Conservation (phyloP, 1,140 invertebrate genomes). For the Brachionus plicatilis region DNA sequence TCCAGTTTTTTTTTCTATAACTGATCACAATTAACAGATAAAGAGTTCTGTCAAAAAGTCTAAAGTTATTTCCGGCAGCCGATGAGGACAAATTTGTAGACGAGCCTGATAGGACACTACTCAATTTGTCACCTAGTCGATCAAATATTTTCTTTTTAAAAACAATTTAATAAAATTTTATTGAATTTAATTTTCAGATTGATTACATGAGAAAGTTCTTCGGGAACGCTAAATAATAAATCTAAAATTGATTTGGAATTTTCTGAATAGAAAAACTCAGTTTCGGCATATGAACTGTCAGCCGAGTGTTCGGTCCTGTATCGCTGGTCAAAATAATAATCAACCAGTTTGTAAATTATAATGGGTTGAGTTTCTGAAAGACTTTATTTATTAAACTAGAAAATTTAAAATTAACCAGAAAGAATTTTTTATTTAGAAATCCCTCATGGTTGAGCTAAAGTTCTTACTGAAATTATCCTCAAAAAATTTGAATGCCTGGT, state of each 20-base stretch:
- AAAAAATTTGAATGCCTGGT: neutral
- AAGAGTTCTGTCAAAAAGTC: slow-evolving; percentile 8
- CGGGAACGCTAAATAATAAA: neutral
- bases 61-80: neutral
- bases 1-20: slow-evolving; percentile 16
- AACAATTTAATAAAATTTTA: neutral
- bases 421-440: neutral
- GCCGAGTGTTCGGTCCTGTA: neutral
- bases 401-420: neutral
- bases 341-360: neutral
- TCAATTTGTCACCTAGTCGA: neutral
- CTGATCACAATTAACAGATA: neutral
- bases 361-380: neutral
- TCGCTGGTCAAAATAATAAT: slow-evolving; percentile 18
- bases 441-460: too few species aligned
- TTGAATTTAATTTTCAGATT: neutral
- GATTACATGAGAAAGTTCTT: slow-evolving; percentile 14
- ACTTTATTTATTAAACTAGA: neutral
- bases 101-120: neutral
- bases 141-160: slow-evolving; percentile 3
- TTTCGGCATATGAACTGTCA: neutral
- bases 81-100: neutral
- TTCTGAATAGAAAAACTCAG: neutral
- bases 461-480: neutral
- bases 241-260: slow-evolving; percentile 19